Percentiles rank a stretch among this genome's conserved stretches.
Evolutionary conservation across 2,113 vertebrate species (phyloP).

Genomic region (Crotalus viridis): DNA sequence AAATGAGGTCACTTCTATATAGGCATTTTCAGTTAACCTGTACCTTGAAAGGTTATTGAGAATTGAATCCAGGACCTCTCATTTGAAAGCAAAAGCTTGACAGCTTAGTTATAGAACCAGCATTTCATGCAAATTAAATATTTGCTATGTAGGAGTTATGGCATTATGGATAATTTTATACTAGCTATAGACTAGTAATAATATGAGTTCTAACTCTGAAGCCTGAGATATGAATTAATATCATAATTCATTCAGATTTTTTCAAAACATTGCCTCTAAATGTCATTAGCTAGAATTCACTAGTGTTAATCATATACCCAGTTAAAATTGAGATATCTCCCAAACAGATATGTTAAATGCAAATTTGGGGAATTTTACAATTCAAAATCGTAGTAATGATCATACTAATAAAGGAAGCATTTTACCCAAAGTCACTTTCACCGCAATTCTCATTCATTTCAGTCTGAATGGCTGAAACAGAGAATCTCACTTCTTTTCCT

Average conservation of each 20-base stretch:
- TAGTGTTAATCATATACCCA: background rate
- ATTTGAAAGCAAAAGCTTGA: background rate
- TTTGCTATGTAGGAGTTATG: too few species aligned
- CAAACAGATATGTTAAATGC: background rate
- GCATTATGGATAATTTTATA: background rate
- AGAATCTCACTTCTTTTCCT: conserved; percentile 14
- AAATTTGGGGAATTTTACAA: background rate
- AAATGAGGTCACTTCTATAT: background rate
- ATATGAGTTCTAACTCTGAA: background rate
- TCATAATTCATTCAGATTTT: background rate
- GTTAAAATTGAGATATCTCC: background rate
- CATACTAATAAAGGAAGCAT: background rate
- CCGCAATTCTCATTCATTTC: background rate
- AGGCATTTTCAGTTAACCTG: background rate
- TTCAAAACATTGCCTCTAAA: background rate
- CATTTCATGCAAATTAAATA: background rate
- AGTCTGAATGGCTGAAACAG: background rate
- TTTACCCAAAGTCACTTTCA: conserved; percentile 3
- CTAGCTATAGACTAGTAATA: background rate
- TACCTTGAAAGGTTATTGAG: background rate
- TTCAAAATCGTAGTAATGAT: background rate
- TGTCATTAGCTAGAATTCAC: background rate
- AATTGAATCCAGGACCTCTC: background rate
- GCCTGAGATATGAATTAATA: background rate
- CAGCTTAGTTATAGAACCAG: background rate